These are phyloP conservation scores for Eupithecia insigniata DNA, from an alignment of 2,888 invertebrate species.

Conservation along the genomic window DNA sequence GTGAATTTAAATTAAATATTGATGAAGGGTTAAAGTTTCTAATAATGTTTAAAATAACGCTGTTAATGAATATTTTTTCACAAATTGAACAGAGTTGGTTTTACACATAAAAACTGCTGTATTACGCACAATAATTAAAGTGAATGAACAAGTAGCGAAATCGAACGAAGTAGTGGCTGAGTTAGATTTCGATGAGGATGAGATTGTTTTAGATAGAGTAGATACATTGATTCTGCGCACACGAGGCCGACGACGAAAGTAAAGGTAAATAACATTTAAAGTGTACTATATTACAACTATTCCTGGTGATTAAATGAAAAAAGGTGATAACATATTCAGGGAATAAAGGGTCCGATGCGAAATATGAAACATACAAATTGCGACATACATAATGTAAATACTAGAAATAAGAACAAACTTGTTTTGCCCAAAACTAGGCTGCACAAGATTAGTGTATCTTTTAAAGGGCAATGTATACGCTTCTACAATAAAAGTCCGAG, in stretches of 20 bases:
- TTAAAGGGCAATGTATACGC: too few relatives aligned
- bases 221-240: slow-evolving; percentile 47
- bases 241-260: not conserved
- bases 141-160: too few relatives aligned
- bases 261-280: not conserved
- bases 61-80: not conserved
- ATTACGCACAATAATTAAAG: slow-evolving; percentile 3
- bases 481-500: too few relatives aligned
- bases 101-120: not conserved
- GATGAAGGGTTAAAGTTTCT: not conserved
- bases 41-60: not conserved
- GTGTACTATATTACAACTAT: not conserved
- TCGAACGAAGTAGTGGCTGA: slow-evolving; percentile 8
- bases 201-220: slow-evolving; percentile 50
- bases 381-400: too few relatives aligned
- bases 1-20: not conserved
- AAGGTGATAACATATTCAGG: not conserved
- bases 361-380: not conserved
- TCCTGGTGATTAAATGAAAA: not conserved
- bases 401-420: too few relatives aligned
- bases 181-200: slow-evolving; percentile 19
- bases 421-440: too few relatives aligned
- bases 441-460: too few relatives aligned
- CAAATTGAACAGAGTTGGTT: not conserved
- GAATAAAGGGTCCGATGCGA: not conserved